These are phyloP conservation scores for Drosophila antonietae DNA, from an alignment of 2,888 invertebrate genomes.

Conservation along the genomic window DNA sequence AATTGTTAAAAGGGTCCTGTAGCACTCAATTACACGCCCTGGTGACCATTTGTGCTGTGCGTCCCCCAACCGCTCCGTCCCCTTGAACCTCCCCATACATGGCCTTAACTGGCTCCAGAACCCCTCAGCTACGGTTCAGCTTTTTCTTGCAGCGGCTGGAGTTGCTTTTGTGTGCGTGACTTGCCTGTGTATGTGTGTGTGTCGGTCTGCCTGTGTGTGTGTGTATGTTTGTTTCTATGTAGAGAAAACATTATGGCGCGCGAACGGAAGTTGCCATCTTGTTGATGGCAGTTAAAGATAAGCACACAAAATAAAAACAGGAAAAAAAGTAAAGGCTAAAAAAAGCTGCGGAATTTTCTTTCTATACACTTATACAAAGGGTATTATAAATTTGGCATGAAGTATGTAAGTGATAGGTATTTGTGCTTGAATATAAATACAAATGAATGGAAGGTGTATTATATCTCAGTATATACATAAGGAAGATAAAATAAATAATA, in stretches of 20 bases:
- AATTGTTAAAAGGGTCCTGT: conserved; percentile 85
- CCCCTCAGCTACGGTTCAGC: conserved; percentile 20
- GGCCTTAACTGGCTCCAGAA: neutral
- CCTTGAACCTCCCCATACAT: neutral
- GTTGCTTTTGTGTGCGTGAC: conserved; percentile 70
- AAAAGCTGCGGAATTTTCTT: conserved; percentile 48
- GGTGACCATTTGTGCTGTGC: conserved; percentile 81
- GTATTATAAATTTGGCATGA: neutral
- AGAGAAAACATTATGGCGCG: conserved; percentile 83
- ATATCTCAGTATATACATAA: no score
- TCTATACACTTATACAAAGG: conserved; percentile 19
- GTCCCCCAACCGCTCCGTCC: neutral
- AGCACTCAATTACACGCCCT: conserved; percentile 85
- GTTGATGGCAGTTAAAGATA: conserved; percentile 85
- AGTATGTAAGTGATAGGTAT: neutral
- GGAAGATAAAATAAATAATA: no score
- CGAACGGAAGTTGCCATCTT: conserved; percentile 85
- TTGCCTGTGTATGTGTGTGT: conserved; percentile 38
- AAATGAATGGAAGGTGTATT: no score
- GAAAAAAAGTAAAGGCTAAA: conserved; percentile 22
- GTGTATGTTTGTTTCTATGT: conserved; percentile 61
- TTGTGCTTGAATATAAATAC: no score
- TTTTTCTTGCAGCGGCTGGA: conserved; percentile 32
- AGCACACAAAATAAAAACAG: conserved; percentile 59
- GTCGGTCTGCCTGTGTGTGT: conserved; percentile 33